These are phyloP conservation scores for Drosophila tani DNA, from an alignment of 1,140 invertebrate species.

Conservation along the genomic window DNA sequence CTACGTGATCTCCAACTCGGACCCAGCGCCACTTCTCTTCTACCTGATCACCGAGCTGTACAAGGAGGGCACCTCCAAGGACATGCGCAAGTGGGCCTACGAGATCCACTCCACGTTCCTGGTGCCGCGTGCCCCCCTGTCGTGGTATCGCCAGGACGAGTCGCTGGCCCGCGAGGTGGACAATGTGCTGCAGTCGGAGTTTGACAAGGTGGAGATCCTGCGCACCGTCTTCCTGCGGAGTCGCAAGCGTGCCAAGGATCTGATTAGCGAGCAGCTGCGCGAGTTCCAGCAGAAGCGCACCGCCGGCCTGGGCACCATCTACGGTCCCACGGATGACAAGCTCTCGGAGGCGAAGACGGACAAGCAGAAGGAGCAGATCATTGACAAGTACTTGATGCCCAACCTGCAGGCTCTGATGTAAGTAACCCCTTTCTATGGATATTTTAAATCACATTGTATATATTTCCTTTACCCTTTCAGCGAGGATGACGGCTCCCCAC, in stretches of 20 bases:
- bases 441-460: too few relatives aligned
- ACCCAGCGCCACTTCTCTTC: conserved; percentile 94
- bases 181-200: conserved; percentile 92
- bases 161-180: conserved; percentile 94
- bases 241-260: conserved; percentile 92
- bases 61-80: conserved; percentile 93
- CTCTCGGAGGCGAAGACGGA: conserved; percentile 93
- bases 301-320: conserved; percentile 95
- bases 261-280: conserved; percentile 93
- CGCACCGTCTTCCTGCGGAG: conserved; percentile 95
- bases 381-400: conserved; percentile 90
- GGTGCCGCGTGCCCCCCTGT: conserved; percentile 94
- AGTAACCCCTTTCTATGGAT: conserved; percentile 69
- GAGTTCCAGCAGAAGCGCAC: conserved; percentile 96
- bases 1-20: conserved; percentile 93
- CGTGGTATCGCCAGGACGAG: conserved; percentile 93
- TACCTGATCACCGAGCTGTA: conserved; percentile 95
- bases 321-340: conserved; percentile 93
- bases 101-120: conserved; percentile 99
- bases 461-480: conserved; percentile 84
- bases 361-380: conserved; percentile 91
- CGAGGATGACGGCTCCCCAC: conserved; percentile 88
- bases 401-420: conserved; percentile 90
- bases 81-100: conserved; percentile 98
- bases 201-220: conserved; percentile 95